Percentiles rank a stretch among this genome's conserved stretches.
phyloP scores from a whole-genome alignment of 92 coral and sea anemone species.

The Phenganax stokvisi region DNA sequence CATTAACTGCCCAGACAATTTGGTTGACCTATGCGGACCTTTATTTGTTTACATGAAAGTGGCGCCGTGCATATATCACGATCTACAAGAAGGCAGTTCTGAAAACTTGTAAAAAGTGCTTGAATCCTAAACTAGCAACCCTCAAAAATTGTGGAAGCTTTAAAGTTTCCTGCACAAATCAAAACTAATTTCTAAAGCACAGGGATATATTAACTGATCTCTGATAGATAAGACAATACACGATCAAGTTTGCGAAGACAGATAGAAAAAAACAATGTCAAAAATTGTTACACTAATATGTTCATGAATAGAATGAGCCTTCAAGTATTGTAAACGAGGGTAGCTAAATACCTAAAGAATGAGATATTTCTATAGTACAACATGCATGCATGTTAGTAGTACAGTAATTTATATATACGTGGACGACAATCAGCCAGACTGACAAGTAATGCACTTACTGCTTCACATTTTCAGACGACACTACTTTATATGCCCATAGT shows the following conservation, averaged over 20 bases:
- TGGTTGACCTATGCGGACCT: conserved; percentile 5
- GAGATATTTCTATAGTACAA: too few relatives aligned
- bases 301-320: neutral
- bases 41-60: neutral
- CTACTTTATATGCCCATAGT: neutral
- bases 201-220: neutral
- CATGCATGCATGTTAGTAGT: too few relatives aligned
- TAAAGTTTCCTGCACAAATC: neutral
- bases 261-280: neutral
- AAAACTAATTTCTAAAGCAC: neutral
- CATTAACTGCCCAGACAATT: neutral
- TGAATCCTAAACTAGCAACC: neutral
- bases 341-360: too few relatives aligned
- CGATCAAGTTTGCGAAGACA: neutral
- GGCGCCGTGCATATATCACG: neutral
- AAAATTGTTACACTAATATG: neutral
- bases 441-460: too few relatives aligned
- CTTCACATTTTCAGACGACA: neutral
- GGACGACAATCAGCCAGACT: too few relatives aligned
- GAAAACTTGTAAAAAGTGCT: neutral
- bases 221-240: neutral
- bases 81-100: neutral
- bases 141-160: neutral
- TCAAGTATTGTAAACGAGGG: too few relatives aligned
- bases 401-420: too few relatives aligned